These are phyloP conservation scores for Chironomus tentans DNA, from an alignment of 2,888 invertebrate genomes.

Conservation along the genomic window DNA sequence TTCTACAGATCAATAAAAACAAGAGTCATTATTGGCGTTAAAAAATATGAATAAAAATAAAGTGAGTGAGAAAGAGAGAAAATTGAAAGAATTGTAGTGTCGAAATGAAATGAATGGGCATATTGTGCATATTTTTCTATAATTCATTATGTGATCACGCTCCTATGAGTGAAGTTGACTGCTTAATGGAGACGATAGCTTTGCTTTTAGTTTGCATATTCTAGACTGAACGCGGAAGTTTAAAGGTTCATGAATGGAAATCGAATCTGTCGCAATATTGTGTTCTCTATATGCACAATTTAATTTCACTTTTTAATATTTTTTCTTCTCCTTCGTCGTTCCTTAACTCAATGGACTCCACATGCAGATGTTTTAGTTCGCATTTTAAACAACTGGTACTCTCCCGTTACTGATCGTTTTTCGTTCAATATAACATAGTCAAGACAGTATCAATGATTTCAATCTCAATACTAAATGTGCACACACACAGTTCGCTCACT, in stretches of 20 bases:
- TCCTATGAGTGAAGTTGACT: not conserved
- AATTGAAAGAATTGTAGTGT: not conserved
- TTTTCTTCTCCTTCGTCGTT: not conserved
- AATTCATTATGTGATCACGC: conserved; percentile 24
- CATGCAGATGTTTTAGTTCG: conserved; percentile 22
- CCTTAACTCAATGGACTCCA: not conserved
- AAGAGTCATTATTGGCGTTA: conserved; percentile 9
- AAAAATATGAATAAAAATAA: not conserved
- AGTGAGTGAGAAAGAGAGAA: not conserved
- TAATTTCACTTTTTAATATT: not conserved
- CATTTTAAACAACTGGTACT: not conserved
- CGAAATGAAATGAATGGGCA: conserved; percentile 24
- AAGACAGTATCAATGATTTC: conserved; percentile 25
- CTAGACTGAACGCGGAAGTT: conserved; percentile 14
- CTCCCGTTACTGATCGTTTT: no score
- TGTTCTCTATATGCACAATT: not conserved
- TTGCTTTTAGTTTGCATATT: not conserved
- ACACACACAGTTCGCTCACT: not conserved
- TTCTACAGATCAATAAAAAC: conserved; percentile 17
- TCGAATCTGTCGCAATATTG: not conserved
- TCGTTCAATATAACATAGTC: not conserved
- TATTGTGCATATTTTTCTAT: conserved; percentile 16
- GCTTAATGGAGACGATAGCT: not conserved
- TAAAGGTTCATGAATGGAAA: not conserved
- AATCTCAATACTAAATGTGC: conserved; percentile 18